Percentiles rank a stretch among this genome's conserved stretches.
Evolutionary conservation across 1,140 invertebrate genomes (phyloP).

Genomic region (Drosophila sucinea): DNA sequence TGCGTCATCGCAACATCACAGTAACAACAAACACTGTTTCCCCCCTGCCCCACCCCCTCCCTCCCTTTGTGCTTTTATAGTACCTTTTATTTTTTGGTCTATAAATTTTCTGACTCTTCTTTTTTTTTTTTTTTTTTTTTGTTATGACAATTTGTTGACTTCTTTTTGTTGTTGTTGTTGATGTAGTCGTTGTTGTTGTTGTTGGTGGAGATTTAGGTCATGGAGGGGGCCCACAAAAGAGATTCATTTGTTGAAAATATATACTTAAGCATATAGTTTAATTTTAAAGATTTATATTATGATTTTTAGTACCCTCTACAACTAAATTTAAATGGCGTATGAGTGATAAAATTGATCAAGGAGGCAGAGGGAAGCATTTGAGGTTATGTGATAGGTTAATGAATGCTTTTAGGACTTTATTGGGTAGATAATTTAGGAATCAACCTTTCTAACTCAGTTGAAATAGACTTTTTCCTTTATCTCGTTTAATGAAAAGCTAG

Average conservation of each 20-base stretch:
- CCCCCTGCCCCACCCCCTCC: too few relatives aligned
- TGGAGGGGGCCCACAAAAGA: conserved; percentile 19
- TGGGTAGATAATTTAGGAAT: too few relatives aligned
- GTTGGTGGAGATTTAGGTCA: conserved; percentile 45
- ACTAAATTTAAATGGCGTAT: not conserved
- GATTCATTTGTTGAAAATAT: conserved; percentile 1
- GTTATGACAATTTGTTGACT: conserved; percentile 60
- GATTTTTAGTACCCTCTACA: not conserved
- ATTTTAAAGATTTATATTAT: conserved; percentile 1
- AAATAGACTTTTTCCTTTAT: too few relatives aligned
- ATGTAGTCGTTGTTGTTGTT: conserved; percentile 10
- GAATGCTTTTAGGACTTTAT: too few relatives aligned
- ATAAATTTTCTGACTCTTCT: conserved; percentile 56
- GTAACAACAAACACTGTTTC: not conserved
- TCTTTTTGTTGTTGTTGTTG: conserved; percentile 22
- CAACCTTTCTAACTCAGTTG: too few relatives aligned
- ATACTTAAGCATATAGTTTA: conserved; percentile 18
- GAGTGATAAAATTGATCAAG: not conserved
- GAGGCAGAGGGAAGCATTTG: too few relatives aligned
- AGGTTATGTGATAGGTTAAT: too few relatives aligned
- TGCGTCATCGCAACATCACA: not conserved
- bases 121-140: conserved; percentile 3
- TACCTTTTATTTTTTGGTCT: conserved; percentile 33
- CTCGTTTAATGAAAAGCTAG: too few relatives aligned
- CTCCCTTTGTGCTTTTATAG: conserved; percentile 14